Conservation (phyloP, 92 coral and sea anemone genomes). For the Ricordea florida region DNA sequence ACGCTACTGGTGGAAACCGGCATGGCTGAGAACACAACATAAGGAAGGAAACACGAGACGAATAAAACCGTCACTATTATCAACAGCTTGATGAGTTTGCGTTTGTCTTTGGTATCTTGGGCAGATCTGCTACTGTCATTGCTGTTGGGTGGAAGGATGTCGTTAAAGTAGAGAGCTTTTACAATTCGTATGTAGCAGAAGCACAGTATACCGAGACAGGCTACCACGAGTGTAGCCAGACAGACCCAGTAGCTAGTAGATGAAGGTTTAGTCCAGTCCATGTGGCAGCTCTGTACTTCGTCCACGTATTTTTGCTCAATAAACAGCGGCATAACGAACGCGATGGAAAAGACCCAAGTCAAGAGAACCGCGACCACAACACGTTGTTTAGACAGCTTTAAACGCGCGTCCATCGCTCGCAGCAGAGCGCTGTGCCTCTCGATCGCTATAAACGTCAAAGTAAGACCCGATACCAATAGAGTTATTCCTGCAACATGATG, state of each 20-base stretch:
- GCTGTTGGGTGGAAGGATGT: slow-evolving; percentile 39
- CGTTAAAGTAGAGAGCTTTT: slow-evolving; percentile 48
- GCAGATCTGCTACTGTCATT: background rate
- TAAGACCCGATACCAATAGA: slow-evolving; percentile 59
- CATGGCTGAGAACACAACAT: slow-evolving; percentile 11
- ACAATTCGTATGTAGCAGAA: slow-evolving; percentile 67
- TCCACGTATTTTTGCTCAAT: slow-evolving; percentile 19
- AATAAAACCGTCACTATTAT: slow-evolving; percentile 47
- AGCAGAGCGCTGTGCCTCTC: slow-evolving; percentile 70
- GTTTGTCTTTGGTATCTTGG: slow-evolving; percentile 40
- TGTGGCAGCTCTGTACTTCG: background rate
- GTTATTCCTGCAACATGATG: slow-evolving; percentile 56
- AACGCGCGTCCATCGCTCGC: slow-evolving; percentile 16
- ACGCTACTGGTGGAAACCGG: slow-evolving; percentile 2
- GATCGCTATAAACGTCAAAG: slow-evolving; percentile 60
- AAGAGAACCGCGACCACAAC: slow-evolving; percentile 23
- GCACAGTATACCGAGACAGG: slow-evolving; percentile 6
- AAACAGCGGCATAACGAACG: slow-evolving; percentile 53
- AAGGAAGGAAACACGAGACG: slow-evolving; percentile 60
- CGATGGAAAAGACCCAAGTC: slow-evolving; percentile 52
- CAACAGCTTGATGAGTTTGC: slow-evolving; percentile 55
- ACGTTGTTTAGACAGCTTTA: slow-evolving; percentile 24
- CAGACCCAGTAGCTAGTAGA: slow-evolving; percentile 45
- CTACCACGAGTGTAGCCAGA: slow-evolving; percentile 21
- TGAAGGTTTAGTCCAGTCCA: slow-evolving; percentile 11